A percentile compares a stretch with the other conserved stretches of the same genome.
These are phyloP conservation scores for Griposia aprilina DNA, from an alignment of 2,888 invertebrate genomes.

Conservation along the genomic window DNA sequence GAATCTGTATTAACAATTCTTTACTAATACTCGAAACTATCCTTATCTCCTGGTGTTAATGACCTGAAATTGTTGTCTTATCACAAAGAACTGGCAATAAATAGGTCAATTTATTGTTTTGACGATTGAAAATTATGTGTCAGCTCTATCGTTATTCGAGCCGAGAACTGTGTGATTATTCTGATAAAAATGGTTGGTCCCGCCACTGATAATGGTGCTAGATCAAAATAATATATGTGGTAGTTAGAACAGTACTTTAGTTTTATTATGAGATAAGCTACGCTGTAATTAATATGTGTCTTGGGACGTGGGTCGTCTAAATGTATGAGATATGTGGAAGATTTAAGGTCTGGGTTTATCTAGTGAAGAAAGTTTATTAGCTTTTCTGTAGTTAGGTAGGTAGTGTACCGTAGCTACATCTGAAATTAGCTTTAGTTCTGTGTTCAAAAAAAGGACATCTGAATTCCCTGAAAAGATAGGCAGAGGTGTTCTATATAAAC, in stretches of 20 bases:
- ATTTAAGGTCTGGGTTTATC: conserved; percentile 56
- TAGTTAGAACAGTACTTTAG: conserved; percentile 62
- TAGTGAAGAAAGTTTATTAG: conserved; percentile 49
- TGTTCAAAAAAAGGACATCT: background rate
- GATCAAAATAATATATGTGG: conserved; percentile 64
- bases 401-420: background rate
- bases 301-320: conserved; percentile 58
- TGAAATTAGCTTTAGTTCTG: background rate
- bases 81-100: conserved; percentile 83
- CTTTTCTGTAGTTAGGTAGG: conserved; percentile 24
- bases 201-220: conserved; percentile 58
- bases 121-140: conserved; percentile 79
- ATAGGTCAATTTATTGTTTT: conserved; percentile 86
- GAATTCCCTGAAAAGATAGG: background rate
- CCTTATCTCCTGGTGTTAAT: conserved; percentile 82
- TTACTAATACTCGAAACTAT: conserved; percentile 46
- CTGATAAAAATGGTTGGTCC: conserved; percentile 61
- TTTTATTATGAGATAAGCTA: conserved; percentile 64
- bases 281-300: conserved; percentile 66
- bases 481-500: background rate
- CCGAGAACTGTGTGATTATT: conserved; percentile 77
- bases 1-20: background rate
- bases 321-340: conserved; percentile 61
- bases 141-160: conserved; percentile 68
- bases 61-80: conserved; percentile 84